Evolutionary conservation across 2,888 invertebrate species (phyloP).

Genomic region (Micoletzkya japonica): DNA sequence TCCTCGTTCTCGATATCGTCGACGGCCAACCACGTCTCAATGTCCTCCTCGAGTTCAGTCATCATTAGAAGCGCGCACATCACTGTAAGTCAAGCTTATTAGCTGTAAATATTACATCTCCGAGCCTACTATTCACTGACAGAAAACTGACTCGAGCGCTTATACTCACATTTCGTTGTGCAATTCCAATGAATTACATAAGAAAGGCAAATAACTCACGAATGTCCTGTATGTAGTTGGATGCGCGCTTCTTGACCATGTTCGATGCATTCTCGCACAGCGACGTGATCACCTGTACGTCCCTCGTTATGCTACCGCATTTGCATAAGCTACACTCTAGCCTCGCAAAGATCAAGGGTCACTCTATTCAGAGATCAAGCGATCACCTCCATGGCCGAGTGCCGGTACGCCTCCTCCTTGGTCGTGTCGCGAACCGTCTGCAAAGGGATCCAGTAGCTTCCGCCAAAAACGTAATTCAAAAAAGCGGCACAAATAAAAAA

Average conservation of each 20-base stretch:
- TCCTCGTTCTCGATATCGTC: constrained; percentile 81
- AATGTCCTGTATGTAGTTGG: constrained; percentile 76
- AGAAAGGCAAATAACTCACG: constrained; percentile 60
- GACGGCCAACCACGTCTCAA: constrained; percentile 82
- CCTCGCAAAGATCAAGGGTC: constrained; percentile 93
- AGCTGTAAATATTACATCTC: neutral
- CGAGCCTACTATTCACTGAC: neutral
- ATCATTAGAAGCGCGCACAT: constrained; percentile 88
- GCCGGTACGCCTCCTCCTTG: constrained; percentile 75
- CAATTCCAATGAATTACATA: too few relatives aligned
- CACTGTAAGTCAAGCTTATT: constrained; percentile 69
- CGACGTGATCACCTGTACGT: constrained; percentile 73
- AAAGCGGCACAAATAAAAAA: neutral
- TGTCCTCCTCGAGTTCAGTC: constrained; percentile 91
- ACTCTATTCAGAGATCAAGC: constrained; percentile 84
- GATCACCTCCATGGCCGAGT: constrained; percentile 85
- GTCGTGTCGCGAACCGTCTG: constrained; percentile 62
- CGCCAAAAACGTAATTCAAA: neutral
- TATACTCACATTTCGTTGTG: too few relatives aligned
- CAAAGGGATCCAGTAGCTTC: neutral
- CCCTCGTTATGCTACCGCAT: too few relatives aligned
- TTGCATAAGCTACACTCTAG: too few relatives aligned
- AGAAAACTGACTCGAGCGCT: too few relatives aligned
- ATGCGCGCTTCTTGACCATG: constrained; percentile 89
- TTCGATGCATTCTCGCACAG: constrained; percentile 91